Evolutionary conservation across 2,888 invertebrate genomes (phyloP), one percentile per base, ranked within the genome.

Genomic region (Mythimna impura): DNA sequence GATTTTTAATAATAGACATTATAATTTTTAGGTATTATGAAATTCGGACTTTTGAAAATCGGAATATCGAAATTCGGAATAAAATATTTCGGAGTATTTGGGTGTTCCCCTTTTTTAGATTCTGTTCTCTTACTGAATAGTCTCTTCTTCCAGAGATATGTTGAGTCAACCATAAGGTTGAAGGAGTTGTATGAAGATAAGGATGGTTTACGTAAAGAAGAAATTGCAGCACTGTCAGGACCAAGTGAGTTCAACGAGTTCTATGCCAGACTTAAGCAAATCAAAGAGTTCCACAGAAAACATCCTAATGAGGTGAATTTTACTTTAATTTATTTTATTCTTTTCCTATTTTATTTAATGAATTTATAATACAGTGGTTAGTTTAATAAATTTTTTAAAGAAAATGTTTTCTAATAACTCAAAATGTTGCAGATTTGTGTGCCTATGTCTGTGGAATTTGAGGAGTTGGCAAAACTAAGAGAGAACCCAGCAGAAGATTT

Each of bases 191-290:
- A 99, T 95, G 99, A 99, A 93, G 99, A 99, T 91, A 99, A 99
- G 91, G 99, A 99, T 96, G 98, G 99, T 0, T 97, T 98, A 83
- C 96, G 99, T 22, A 99, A 99, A 94, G 98, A 99, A 89, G 99
- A 99, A 96, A 99, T 99, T 78, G 97, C 98, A 58, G 98, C 99
- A 0, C 96, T 99, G 34, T 99, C 99, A 0, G 99, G 99, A 0
- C 99, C 99, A 2, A 99, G 99, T 96, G 99, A 99, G 92, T 99
- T 99, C 93, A 98, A 98, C 80, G 99, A 99, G 93, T 99, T 99
- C 94, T 99, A 99, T 93, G 97, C 98, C 1, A 97, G 99, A 54
- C 96, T 99, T 17, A 99, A 99, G 91, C 98, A 98, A 85, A 99
- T 99, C 71, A 99, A 99, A 93, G 99, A 99, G 87, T 99, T 99